Evolutionary conservation across 2,888 invertebrate species (phyloP), one percentile per base, ranked within the genome.

Genomic region (Alloplasta piceator): DNA sequence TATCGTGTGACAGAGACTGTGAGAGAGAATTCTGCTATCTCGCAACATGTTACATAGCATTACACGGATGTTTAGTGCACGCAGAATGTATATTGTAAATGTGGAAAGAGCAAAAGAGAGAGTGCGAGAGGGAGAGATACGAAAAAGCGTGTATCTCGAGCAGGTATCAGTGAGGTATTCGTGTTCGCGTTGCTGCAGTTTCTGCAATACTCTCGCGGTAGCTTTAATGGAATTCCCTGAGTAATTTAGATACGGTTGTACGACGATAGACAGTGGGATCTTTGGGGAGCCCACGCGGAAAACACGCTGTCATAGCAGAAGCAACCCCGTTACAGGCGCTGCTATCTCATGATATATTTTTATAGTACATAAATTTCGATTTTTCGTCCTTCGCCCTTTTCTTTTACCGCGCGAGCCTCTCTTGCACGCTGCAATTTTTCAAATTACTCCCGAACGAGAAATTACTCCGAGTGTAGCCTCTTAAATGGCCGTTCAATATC

Each of bases 151-250:
- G 26, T 26, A 26, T 26, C 26, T 26, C 3, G 26, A 3, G 26
- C 26, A 26, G 1, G 26, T 26, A 26, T 3, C 26, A 26, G 26
- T 26, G 26, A 26, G 26, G 26, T 26, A 26, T 26, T 26, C 26
- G 26, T 26, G 26, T 26, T 1, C 26, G 3, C 26, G 26, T 26
- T 26, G 26, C 26, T 26, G 26, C 26, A 48, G 46, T 41, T 5
- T 39, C 38, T 39, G 55, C 58, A 63, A 63, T 56, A 55, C 43
- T 66, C 74, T 36, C 64, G 78, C 58, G 76, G 78, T 79, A 55
- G 78, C 56, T 79, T 73, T 79, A 79, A 79, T 79, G 74, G 78
- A 74, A 74, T 79, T 74, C 78, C 74, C 63, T 74, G 68, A 79
- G 79, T 79, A 79, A 79, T 75, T 79, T 79, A 79, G 79, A 79